These are phyloP conservation scores for Diadophis punctatus DNA, from an alignment of 2,113 vertebrate genomes.

Conservation along the genomic window DNA sequence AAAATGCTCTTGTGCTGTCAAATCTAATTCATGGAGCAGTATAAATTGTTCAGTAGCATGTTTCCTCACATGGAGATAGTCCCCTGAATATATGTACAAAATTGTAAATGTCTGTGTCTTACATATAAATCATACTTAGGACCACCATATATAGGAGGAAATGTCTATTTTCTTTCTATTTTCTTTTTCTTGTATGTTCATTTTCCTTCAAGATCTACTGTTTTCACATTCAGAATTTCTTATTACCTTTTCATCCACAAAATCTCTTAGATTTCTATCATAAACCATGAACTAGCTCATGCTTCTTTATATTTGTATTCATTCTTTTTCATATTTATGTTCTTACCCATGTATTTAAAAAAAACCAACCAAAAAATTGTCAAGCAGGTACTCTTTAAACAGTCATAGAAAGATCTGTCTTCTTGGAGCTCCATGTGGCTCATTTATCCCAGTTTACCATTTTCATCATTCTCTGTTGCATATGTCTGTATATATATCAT, in stretches of 20 bases:
- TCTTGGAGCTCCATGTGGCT: background rate
- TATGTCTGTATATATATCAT: background rate
- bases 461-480: background rate
- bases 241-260: background rate
- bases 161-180: background rate
- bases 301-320: background rate
- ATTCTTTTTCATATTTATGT: background rate
- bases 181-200: background rate
- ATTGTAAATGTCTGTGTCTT: background rate
- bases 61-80: background rate
- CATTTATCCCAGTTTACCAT: background rate
- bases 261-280: background rate
- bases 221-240: background rate
- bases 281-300: background rate
- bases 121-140: background rate
- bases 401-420: background rate
- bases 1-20: background rate
- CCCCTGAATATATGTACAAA: background rate
- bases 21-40: background rate
- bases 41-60: background rate
- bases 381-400: background rate
- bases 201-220: background rate
- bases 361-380: background rate
- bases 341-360: background rate
- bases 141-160: background rate